Conservation (phyloP, 2,797 vertebrate genomes). For the Trachurus trachurus region DNA sequence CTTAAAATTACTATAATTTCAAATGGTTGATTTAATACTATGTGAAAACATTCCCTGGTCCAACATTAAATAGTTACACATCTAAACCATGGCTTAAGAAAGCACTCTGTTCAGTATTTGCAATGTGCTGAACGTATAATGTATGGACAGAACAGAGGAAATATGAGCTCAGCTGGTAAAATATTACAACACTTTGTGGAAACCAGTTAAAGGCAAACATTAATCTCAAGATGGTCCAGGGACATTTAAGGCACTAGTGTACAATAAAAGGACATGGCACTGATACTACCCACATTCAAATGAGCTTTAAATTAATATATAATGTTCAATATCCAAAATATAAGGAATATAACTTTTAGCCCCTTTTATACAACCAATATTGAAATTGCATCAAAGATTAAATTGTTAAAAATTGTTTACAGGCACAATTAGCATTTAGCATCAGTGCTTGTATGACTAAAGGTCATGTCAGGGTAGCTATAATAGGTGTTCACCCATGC, state of each 20-base stretch:
- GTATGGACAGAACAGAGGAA: neutral
- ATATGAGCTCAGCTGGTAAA: conserved; percentile 1
- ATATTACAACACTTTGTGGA: conserved; percentile 27
- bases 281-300: conserved; percentile 4
- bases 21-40: conserved; percentile 11
- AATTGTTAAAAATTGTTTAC: neutral
- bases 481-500: conserved; percentile 7
- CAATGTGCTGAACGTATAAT: neutral
- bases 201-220: neutral
- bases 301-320: neutral
- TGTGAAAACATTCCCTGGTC: conserved; percentile 31
- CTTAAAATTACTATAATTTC: conserved; percentile 19
- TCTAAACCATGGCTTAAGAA: too few relatives aligned
- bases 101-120: neutral
- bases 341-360: neutral
- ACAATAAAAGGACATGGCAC: conserved; percentile 1
- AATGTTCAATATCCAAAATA: conserved; percentile 14
- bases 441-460: conserved; percentile 28
- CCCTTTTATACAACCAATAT: neutral
- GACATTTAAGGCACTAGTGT: conserved; percentile 26
- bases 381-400: neutral
- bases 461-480: conserved; percentile 1
- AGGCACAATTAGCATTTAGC: neutral
- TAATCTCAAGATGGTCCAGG: neutral
- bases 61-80: conserved; percentile 4